Conservation (phyloP, 37 sponge, comb jelly and placozoan genomes). For the Chondrilla cf. caribensis region DNA sequence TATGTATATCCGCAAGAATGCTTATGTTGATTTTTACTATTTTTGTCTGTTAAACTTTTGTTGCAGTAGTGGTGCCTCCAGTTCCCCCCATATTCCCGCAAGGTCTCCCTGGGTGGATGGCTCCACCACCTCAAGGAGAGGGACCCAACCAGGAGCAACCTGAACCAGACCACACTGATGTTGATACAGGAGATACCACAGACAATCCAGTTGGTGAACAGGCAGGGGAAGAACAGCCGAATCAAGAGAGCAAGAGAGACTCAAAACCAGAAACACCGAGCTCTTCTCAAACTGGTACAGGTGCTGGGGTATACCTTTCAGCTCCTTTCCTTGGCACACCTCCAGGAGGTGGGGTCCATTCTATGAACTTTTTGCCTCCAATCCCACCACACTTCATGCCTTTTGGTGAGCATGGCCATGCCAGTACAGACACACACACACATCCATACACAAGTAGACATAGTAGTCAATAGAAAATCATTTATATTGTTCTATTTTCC, state of each 20-base stretch:
- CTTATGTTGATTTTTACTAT: too few species aligned
- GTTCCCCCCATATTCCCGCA: not conserved
- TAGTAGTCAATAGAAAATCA: too few species aligned
- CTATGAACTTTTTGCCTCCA: not conserved
- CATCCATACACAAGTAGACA: too few species aligned
- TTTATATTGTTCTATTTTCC: too few species aligned
- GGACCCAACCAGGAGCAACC: not conserved
- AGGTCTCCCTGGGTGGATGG: not conserved
- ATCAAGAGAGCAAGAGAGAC: not conserved
- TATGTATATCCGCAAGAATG: too few species aligned
- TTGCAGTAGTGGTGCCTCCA: too few species aligned
- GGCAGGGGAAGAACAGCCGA: not conserved
- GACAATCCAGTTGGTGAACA: not conserved
- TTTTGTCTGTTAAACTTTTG: too few species aligned
- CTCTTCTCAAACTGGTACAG: too few species aligned
- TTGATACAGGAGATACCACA: not conserved
- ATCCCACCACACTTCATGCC: constrained; percentile 16
- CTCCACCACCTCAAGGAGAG: not conserved
- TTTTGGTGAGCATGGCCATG: not conserved
- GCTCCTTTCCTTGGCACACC: not conserved
- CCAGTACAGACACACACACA: too few species aligned
- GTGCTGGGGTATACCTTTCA: not conserved
- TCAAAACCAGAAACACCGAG: too few species aligned
- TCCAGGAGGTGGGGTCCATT: not conserved
- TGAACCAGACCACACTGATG: not conserved